Evolutionary conservation across 2,797 vertebrate species (phyloP).

Genomic region (Choloepus didactylus): DNA sequence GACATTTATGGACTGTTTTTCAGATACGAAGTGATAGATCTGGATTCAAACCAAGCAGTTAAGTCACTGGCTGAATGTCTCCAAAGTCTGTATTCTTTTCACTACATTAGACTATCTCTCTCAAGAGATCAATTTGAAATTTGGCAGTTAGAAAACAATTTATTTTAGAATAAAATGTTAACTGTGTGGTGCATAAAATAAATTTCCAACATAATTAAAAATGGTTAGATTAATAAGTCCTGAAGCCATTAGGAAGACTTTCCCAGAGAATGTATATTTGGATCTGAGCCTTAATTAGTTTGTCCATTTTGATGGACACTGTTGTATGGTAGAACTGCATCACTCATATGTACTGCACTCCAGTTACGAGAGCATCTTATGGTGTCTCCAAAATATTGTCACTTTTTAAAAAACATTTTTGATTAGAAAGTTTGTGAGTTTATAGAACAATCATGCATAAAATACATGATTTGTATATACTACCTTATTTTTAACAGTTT

Average conservation of each 20-base stretch:
- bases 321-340: not conserved
- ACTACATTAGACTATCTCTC: not conserved
- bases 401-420: too few species aligned
- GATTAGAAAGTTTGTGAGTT: too few species aligned
- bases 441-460: too few species aligned
- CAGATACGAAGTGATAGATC: not conserved
- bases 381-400: not conserved
- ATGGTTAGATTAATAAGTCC: not conserved
- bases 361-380: not conserved
- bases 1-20: not conserved
- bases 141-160: not conserved
- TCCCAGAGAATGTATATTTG: not conserved
- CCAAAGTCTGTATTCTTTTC: not conserved
- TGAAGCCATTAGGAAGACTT: not conserved
- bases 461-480: too few species aligned
- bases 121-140: not conserved
- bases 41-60: not conserved
- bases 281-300: not conserved
- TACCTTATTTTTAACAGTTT: too few species aligned
- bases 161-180: constrained; percentile 6
- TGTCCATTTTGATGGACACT: not conserved
- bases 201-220: constrained; percentile 20
- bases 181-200: not conserved
- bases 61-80: not conserved
- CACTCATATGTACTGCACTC: not conserved